Percentiles rank a stretch among this genome's conserved stretches.
Evolutionary conservation across 2,797 vertebrate genomes (phyloP).

Genomic region (Otolemur crassicaudatus): DNA sequence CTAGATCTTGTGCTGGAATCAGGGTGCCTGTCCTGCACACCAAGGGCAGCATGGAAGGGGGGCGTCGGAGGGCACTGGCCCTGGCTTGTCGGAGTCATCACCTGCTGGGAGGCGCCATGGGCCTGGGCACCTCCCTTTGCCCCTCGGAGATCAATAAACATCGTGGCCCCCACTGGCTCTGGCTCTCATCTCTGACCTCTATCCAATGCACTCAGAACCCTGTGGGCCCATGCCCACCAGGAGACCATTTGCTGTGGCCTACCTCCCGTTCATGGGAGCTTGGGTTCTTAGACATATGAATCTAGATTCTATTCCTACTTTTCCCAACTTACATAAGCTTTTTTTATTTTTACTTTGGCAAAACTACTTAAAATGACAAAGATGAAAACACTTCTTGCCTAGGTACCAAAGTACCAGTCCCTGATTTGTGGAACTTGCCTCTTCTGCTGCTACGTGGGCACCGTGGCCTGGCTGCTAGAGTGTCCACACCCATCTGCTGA

Average conservation of each 20-base stretch:
- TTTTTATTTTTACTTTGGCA: conserved; percentile 41
- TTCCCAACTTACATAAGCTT: neutral
- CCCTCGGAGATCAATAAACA: conserved; percentile 87
- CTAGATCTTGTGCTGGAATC: conserved; percentile 21
- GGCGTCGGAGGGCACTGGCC: neutral
- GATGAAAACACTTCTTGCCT: neutral
- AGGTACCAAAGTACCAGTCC: neutral
- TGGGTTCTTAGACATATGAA: neutral
- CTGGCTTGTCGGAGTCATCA: neutral
- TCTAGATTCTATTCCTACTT: neutral
- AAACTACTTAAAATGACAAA: neutral
- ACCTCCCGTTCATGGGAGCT: neutral
- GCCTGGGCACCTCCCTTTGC: conserved; percentile 59
- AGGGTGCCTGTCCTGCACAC: conserved; percentile 44
- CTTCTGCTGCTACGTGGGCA: rapidly evolving
- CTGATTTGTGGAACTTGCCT: neutral
- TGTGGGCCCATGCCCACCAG: rapidly evolving
- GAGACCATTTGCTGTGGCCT: no score
- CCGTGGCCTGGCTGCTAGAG: neutral
- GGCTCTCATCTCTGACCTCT: conserved; percentile 74
- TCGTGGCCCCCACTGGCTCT: conserved; percentile 82
- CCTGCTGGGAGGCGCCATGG: no score
- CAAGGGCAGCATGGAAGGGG: neutral
- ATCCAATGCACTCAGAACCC: neutral
- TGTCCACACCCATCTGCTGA: no score